Conservation (phyloP, 1,140 invertebrate genomes). For the Drosophila mauritiana region DNA sequence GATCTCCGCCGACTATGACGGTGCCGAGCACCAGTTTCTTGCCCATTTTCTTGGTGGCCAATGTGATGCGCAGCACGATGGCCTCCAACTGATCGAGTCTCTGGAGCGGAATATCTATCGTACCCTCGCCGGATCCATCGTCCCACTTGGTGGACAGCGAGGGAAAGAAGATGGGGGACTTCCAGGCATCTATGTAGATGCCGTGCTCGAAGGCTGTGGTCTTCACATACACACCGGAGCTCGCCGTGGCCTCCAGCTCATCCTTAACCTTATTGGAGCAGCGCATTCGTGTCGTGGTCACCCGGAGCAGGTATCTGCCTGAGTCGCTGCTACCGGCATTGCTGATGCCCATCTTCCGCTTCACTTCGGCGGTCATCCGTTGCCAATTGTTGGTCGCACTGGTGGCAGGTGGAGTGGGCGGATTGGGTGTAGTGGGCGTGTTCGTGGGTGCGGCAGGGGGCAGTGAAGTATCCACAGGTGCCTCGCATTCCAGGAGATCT, state of each 20-base stretch:
- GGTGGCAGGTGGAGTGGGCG: neutral
- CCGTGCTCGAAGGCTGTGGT: conserved; percentile 89
- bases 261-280: conserved; percentile 84
- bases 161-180: conserved; percentile 89
- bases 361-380: conserved; percentile 69
- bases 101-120: conserved; percentile 64
- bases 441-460: conserved; percentile 3
- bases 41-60: conserved; percentile 85
- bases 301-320: conserved; percentile 51
- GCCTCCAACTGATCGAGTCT: conserved; percentile 65
- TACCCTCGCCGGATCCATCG: conserved; percentile 83
- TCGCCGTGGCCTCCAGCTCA: conserved; percentile 73
- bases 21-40: conserved; percentile 86
- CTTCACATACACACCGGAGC: conserved; percentile 88
- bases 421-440: neutral
- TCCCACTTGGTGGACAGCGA: conserved; percentile 88
- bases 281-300: conserved; percentile 77
- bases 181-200: conserved; percentile 90
- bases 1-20: conserved; percentile 51
- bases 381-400: conserved; percentile 65
- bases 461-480: neutral
- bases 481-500: conserved; percentile 53
- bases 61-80: conserved; percentile 63
- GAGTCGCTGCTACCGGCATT: conserved; percentile 45
- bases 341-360: conserved; percentile 77